Evolutionary conservation across 2,797 vertebrate species (phyloP), one percentile per base, ranked within the genome.

Genomic region (Alosa sapidissima): DNA sequence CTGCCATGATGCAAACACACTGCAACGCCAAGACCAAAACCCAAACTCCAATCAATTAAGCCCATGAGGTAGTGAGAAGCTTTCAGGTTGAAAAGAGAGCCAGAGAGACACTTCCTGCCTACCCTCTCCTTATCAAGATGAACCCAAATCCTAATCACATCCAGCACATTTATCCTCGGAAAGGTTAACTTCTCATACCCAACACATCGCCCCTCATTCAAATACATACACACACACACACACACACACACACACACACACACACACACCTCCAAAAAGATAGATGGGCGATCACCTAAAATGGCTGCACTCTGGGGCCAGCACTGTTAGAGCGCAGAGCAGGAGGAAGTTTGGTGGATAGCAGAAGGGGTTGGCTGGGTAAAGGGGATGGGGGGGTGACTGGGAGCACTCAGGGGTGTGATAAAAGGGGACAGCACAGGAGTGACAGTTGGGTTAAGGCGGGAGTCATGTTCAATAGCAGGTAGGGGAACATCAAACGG

Each of bases 361-460:
- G 72, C 5, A 47, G 36, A 13, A 41, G 33, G 33, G 72, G 72
- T 7, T 45, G 72, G 72, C 36, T 45, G 41, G 72, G 72, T 78
- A 19, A 36, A 19, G 65, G 36, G 36, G 14, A 5, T 72, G 68
- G 68, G 68, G 14, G 68, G 68, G 0, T 68, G 62, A 33, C 62
- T 68, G 14, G 68, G 68, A 16, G 36, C 33, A 72, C 28, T 72
- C 28, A 28, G 36, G 65, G 68, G 68, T 92, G 93, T 94, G 95
- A 95, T 96, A 94, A 96, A 96, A 95, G 95, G 93, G 94, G 95
- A 96, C 95, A 95, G 94, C 92, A 89, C 91, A 92, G 91, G 89
- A 93, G 95, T 95, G 95, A 96, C 95, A 95, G 95, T 95, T 85
- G 94, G 95, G 95, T 95, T 96, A 96, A 95, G 93, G 93, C 91